phyloP scores from a whole-genome alignment of 2,797 vertebrate species.

The Darevskia mixta region DNA sequence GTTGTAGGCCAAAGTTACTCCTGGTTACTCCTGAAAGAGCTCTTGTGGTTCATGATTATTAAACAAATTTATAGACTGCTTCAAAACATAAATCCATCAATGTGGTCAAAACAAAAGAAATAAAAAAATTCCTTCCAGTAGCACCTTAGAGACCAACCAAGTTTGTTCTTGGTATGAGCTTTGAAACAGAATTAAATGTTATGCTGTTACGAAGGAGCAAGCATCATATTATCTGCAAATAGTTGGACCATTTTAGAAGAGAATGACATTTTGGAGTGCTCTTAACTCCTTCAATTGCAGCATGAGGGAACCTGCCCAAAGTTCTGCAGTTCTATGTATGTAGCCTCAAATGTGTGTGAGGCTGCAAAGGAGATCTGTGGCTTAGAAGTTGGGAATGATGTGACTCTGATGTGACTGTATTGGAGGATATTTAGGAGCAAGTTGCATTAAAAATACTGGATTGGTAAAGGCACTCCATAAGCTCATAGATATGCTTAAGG shows the following conservation, averaged over 20 bases:
- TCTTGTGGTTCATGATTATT: not conserved
- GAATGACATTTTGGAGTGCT: not conserved
- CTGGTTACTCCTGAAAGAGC: not conserved
- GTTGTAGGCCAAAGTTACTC: too few species aligned
- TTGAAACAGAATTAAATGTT: too few species aligned
- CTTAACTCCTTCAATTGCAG: not conserved
- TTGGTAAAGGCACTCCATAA: not conserved
- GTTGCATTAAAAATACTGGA: not conserved
- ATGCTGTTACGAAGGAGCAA: not conserved
- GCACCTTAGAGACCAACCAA: too few species aligned
- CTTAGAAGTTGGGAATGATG: not conserved
- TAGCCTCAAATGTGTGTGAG: not conserved
- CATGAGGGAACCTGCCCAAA: not conserved
- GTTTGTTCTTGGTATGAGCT: too few species aligned
- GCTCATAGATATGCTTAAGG: not conserved
- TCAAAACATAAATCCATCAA: too few species aligned
- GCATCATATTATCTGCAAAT: not conserved
- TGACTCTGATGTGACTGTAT: too few species aligned
- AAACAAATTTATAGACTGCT: too few species aligned
- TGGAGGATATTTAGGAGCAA: not conserved
- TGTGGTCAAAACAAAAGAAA: too few species aligned
- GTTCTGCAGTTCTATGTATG: not conserved
- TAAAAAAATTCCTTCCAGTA: too few species aligned
- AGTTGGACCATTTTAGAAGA: not conserved
- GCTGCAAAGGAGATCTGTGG: not conserved